Evolutionary conservation across 2,888 invertebrate species (phyloP).

Genomic region (Tinea trinotella): DNA sequence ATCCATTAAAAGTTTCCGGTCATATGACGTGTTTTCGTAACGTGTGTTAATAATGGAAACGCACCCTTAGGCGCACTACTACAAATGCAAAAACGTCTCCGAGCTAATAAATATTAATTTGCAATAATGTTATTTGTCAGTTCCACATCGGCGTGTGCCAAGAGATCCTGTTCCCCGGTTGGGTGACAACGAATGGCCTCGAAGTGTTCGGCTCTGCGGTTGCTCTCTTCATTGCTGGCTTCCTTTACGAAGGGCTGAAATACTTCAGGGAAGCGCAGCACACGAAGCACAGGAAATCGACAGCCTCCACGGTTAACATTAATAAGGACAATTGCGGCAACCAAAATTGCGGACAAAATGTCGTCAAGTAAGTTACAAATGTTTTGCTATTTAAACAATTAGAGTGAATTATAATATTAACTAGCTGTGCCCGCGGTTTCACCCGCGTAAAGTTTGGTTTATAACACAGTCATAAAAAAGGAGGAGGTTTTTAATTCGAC

Average conservation of each 20-base stretch:
- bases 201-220: conserved; percentile 90
- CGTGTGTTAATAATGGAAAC: too few relatives aligned
- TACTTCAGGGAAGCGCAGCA: conserved; percentile 76
- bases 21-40: too few relatives aligned
- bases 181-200: conserved; percentile 80
- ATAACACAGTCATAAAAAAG: too few relatives aligned
- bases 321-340: conserved; percentile 64
- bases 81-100: too few relatives aligned
- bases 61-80: too few relatives aligned
- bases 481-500: too few relatives aligned
- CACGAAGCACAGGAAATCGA: conserved; percentile 35
- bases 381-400: conserved; percentile 1
- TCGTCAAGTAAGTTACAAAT: conserved; percentile 49
- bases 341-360: conserved; percentile 45
- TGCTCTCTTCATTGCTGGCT: conserved; percentile 89
- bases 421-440: too few relatives aligned
- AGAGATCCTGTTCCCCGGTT: conserved; percentile 84
- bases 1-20: too few relatives aligned
- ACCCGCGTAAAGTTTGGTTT: too few relatives aligned
- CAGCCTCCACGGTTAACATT: conserved; percentile 46
- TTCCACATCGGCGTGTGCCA: conserved; percentile 86
- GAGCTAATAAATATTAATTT: too few relatives aligned
- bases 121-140: too few relatives aligned
- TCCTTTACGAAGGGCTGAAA: conserved; percentile 96
- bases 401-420: too few relatives aligned